phyloP scores from a whole-genome alignment of 1,140 invertebrate species.

The Temnothorax nylanderi region DNA sequence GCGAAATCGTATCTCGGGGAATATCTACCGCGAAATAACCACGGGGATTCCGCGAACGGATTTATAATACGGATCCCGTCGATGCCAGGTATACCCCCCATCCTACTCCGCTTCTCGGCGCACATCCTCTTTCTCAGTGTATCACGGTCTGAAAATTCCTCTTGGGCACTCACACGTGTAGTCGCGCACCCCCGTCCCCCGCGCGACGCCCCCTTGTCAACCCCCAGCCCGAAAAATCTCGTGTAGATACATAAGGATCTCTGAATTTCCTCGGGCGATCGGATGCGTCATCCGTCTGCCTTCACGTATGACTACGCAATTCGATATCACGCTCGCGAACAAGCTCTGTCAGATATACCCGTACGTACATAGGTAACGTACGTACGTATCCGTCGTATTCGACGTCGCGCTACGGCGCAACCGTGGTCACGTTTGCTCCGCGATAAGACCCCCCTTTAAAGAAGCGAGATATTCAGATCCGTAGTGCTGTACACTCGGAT shows the following conservation, averaged over 20 bases:
- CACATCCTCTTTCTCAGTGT: constrained; percentile 16
- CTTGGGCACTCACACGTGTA: constrained; percentile 22
- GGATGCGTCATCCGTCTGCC: constrained; percentile 68
- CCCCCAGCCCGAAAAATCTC: constrained; percentile 70
- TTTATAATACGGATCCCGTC: constrained; percentile 59
- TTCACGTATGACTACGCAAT: constrained; percentile 84
- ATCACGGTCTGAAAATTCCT: constrained; percentile 65
- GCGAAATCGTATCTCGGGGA: constrained; percentile 59
- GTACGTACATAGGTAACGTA: background rate
- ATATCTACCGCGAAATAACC: constrained; percentile 65
- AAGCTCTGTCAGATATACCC: constrained; percentile 43
- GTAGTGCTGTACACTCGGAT: constrained; percentile 36
- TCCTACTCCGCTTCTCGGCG: background rate
- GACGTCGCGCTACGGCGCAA: constrained; percentile 12
- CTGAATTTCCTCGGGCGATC: constrained; percentile 79
- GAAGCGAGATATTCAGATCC: constrained; percentile 62
- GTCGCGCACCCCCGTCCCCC: background rate
- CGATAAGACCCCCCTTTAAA: constrained; percentile 68
- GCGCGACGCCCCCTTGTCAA: background rate
- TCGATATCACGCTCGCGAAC: constrained; percentile 78
- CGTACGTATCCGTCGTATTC: constrained; percentile 17
- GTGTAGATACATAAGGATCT: constrained; percentile 75
- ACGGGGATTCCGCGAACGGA: constrained; percentile 42
- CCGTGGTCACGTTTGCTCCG: constrained; percentile 44
- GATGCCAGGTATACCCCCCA: background rate